Percentiles rank a stretch among this genome's conserved stretches.
phyloP scores from a whole-genome alignment of 1,140 invertebrate species.

The Frieseomelitta varia region DNA sequence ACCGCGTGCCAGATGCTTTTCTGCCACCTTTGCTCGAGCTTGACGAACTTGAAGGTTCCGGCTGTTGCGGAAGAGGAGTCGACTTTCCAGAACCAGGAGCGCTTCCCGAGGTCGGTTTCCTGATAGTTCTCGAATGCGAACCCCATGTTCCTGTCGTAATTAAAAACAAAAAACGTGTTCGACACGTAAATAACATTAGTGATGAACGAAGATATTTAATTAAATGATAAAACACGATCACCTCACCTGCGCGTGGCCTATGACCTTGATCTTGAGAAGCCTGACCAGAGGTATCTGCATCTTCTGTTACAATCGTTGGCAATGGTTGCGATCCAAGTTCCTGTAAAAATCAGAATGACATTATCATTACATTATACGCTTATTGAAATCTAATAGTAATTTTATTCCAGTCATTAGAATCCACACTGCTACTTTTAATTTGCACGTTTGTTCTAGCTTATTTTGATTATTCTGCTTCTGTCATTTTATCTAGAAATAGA shows the following conservation, averaged over 20 bases:
- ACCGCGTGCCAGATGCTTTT: slow-evolving; percentile 78
- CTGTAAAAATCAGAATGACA: slow-evolving; percentile 76
- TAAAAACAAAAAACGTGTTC: slow-evolving; percentile 22
- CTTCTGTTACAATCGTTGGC: slow-evolving; percentile 83
- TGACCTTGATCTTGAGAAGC: slow-evolving; percentile 74
- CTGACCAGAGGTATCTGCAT: slow-evolving; percentile 73
- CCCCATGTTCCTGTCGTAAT: slow-evolving; percentile 84
- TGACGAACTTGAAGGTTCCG: slow-evolving; percentile 73
- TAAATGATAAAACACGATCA: not conserved
- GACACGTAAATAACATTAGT: not conserved
- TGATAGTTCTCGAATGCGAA: slow-evolving; percentile 82
- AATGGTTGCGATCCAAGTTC: slow-evolving; percentile 86
- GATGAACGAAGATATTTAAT: not conserved
- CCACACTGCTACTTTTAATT: not conserved
- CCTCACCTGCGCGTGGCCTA: slow-evolving; percentile 77
- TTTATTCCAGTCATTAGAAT: not conserved
- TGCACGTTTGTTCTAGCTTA: not conserved
- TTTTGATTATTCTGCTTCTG: not conserved
- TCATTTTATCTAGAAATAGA: not conserved
- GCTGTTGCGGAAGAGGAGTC: slow-evolving; percentile 74
- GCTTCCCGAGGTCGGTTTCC: slow-evolving; percentile 70
- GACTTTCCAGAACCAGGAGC: slow-evolving; percentile 77
- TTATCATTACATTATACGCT: not conserved
- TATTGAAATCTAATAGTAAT: not conserved
- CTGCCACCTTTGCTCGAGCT: slow-evolving; percentile 70